Percentiles rank a stretch among this genome's conserved stretches.
Conservation (phyloP, 1,140 invertebrate genomes). For the Lerema accius region DNA sequence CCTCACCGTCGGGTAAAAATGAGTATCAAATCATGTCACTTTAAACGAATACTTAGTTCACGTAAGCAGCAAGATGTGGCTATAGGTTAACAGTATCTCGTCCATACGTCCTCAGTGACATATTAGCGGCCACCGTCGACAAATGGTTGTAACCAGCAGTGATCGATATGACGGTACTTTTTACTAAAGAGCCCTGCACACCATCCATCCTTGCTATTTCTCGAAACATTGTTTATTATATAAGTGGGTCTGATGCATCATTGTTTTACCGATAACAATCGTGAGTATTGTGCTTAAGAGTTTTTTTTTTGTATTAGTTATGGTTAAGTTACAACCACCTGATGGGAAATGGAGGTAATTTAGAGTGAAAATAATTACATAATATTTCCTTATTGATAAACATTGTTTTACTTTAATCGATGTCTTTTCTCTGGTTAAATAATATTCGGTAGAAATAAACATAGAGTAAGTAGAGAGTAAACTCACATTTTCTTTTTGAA, state of each 20-base stretch:
- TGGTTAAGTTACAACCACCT: no score
- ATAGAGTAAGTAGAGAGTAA: no score
- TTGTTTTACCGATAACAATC: neutral
- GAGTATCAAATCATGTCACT: no score
- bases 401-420: no score
- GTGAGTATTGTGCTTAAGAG: neutral
- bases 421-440: no score
- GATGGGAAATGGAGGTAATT: no score
- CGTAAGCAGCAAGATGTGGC: slow-evolving; percentile 17
- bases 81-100: slow-evolving; percentile 12
- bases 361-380: no score
- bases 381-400: no score
- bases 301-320: no score
- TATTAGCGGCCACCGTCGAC: slow-evolving; percentile 33
- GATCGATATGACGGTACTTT: slow-evolving; percentile 28
- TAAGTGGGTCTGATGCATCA: neutral
- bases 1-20: no score
- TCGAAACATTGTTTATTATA: neutral
- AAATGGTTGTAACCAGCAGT: slow-evolving; percentile 31
- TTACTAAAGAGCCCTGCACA: slow-evolving; percentile 5
- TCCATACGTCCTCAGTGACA: slow-evolving; percentile 35
- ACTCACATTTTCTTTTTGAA: no score
- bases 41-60: neutral
- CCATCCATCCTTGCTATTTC: slow-evolving; percentile 6
- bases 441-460: no score